Conservation (phyloP, 1,140 invertebrate species). For the Lepeophtheirus salmonis region DNA sequence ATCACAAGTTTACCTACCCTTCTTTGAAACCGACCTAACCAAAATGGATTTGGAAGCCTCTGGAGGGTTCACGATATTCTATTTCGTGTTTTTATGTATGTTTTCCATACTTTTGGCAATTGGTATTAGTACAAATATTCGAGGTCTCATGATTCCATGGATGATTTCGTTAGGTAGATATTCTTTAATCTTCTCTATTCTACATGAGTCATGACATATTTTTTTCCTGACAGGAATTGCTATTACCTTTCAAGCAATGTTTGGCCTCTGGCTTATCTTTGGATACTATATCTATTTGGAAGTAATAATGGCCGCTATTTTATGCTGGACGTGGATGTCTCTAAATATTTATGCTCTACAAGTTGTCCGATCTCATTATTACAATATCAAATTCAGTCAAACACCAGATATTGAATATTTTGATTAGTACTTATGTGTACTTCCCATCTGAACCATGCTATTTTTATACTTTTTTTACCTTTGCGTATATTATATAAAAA, state of each 20-base stretch:
- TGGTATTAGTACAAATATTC: constrained; percentile 40
- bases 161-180: constrained; percentile 29
- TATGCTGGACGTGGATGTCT: constrained; percentile 54
- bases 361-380: constrained; percentile 59
- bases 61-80: constrained; percentile 47
- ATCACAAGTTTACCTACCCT: constrained; percentile 57
- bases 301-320: constrained; percentile 48
- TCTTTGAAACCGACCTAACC: constrained; percentile 45
- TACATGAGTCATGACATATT: no score
- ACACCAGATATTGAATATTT: constrained; percentile 51
- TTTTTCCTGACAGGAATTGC: constrained; percentile 39
- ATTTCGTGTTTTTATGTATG: constrained; percentile 42
- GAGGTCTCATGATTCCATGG: constrained; percentile 62
- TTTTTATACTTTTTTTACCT: background rate
- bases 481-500: no score
- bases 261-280: constrained; percentile 57
- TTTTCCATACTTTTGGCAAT: constrained; percentile 39
- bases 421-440: background rate
- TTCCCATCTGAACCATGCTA: no score
- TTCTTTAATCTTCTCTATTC: no score
- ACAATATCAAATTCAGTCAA: constrained; percentile 52
- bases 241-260: constrained; percentile 51
- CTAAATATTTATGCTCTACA: constrained; percentile 70
- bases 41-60: constrained; percentile 32
- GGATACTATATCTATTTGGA: constrained; percentile 70